Percentiles rank a stretch among this genome's conserved stretches.
Evolutionary conservation across 1,140 invertebrate genomes (phyloP).

Genomic region (Drosophila pectinifera): DNA sequence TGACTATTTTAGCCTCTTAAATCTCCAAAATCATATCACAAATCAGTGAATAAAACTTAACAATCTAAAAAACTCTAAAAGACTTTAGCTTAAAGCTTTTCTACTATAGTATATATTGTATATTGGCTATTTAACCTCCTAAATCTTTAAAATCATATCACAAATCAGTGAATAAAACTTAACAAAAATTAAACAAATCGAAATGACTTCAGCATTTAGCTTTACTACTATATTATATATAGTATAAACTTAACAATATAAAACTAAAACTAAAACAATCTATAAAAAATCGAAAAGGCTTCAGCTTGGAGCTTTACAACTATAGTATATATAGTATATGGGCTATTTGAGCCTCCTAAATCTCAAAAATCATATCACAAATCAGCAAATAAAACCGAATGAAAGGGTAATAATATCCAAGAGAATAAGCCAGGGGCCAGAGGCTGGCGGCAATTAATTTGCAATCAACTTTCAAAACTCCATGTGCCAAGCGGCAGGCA

Average conservation of each 20-base stretch:
- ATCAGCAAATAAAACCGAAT: conserved; percentile 14
- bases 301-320: neutral
- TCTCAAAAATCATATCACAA: conserved; percentile 10
- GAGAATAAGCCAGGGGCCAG: conserved; percentile 10
- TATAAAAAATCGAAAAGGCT: neutral
- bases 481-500: conserved; percentile 39
- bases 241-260: no score
- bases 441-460: conserved; percentile 68
- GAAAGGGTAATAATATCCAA: conserved; percentile 22
- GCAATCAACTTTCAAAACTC: conserved; percentile 79
- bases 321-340: neutral
- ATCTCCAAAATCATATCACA: conserved; percentile 8
- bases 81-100: neutral
- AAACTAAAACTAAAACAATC: no score
- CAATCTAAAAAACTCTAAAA: no score
- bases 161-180: conserved; percentile 9
- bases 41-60: conserved; percentile 8
- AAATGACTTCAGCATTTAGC: no score
- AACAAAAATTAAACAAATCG: no score
- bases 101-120: neutral
- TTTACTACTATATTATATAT: no score
- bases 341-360: no score
- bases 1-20: no score
- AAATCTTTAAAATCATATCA: conserved; percentile 5
- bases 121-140: no score